These are phyloP conservation scores for Leucoraja erinaceus DNA, from an alignment of 2,113 vertebrate species.

Conservation along the genomic window DNA sequence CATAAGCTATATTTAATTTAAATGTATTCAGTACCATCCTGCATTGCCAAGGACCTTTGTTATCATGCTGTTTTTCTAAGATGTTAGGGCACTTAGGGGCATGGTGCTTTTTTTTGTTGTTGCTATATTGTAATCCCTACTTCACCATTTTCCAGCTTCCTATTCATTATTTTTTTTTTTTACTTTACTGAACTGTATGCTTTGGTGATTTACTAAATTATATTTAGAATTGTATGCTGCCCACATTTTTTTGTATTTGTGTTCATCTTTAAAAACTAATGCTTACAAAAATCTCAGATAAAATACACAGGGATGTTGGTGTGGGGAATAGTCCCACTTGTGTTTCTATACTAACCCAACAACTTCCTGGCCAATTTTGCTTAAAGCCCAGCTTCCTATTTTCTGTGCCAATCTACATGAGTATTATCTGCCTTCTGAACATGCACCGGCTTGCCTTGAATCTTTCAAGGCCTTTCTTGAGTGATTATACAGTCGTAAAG, in stretches of 20 bases:
- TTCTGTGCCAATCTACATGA: neutral
- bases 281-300: neutral
- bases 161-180: neutral
- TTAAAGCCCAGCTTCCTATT: neutral
- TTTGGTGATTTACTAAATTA: neutral
- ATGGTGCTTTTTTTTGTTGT: neutral
- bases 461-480: neutral
- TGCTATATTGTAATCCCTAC: too few relatives aligned
- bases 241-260: neutral
- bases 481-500: too few relatives aligned
- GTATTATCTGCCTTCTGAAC: neutral
- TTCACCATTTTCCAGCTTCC: too few relatives aligned
- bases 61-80: neutral
- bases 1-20: neutral
- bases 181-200: neutral
- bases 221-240: neutral
- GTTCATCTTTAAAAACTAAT: neutral
- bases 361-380: neutral
- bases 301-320: neutral
- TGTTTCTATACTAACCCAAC: neutral
- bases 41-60: neutral
- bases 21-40: neutral
- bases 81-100: neutral
- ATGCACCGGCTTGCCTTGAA: neutral
- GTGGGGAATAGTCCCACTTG: neutral